A percentile compares a stretch with the other conserved stretches of the same genome.
Evolutionary conservation across 2,888 invertebrate species (phyloP).

Genomic region (Thecophora atra): DNA sequence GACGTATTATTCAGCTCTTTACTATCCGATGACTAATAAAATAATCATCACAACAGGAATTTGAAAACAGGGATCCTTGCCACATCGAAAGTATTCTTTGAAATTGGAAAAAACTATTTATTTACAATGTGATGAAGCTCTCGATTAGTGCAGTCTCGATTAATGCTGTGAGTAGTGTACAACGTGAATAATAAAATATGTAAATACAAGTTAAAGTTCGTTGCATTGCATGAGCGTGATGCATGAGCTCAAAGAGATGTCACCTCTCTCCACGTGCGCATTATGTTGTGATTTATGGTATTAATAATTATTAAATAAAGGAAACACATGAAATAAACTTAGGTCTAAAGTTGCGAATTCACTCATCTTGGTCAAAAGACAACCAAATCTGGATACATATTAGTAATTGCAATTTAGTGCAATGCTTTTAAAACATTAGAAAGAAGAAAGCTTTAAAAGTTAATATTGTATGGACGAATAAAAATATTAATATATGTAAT

Average conservation of each 20-base stretch:
- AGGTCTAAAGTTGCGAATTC: slow-evolving; percentile 3
- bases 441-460: background rate
- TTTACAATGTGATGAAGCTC: slow-evolving; percentile 25
- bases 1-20: too few relatives aligned
- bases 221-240: background rate
- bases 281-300: slow-evolving; percentile 37
- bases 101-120: background rate
- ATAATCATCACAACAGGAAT: too few relatives aligned
- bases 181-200: background rate
- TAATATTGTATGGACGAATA: slow-evolving; percentile 12
- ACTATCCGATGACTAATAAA: too few relatives aligned
- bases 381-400: background rate
- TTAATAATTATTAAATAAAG: slow-evolving; percentile 30
- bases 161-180: slow-evolving; percentile 16
- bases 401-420: slow-evolving; percentile 6
- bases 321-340: slow-evolving; percentile 19
- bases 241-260: slow-evolving; percentile 17
- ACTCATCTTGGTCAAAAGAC: background rate
- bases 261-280: slow-evolving; percentile 34
- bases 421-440: slow-evolving; percentile 16
- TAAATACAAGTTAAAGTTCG: background rate
- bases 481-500: slow-evolving; percentile 11
- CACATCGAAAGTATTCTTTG: too few relatives aligned
- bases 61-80: too few relatives aligned
- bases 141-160: slow-evolving; percentile 29